Conservation (phyloP, 1,140 invertebrate species). For the Drosophila insularis region DNA sequence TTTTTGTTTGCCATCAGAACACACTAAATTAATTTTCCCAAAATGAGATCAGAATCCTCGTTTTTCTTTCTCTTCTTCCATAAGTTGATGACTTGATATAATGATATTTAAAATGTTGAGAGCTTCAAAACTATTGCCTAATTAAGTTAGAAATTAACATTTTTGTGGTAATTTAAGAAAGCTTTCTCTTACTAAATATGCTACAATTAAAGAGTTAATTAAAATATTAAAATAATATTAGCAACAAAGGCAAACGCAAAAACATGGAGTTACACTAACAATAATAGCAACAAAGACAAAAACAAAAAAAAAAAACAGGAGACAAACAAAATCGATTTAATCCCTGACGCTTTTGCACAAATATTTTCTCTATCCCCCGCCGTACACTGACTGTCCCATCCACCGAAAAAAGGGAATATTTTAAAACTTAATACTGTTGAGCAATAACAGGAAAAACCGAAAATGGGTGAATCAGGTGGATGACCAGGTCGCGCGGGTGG, state of each 20-base stretch:
- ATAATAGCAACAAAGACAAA: conserved; percentile 18
- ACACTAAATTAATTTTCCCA: no score
- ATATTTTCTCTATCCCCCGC: conserved; percentile 47
- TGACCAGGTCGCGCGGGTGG: background rate
- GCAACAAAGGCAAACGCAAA: conserved; percentile 1
- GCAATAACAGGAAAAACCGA: conserved; percentile 32
- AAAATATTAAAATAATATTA: conserved; percentile 59
- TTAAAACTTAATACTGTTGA: conserved; percentile 68
- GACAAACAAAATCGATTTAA: conserved; percentile 52
- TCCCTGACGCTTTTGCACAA: conserved; percentile 47
- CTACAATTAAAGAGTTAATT: conserved; percentile 66
- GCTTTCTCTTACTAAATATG: background rate
- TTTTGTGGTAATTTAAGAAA: no score
- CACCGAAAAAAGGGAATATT: conserved; percentile 59
- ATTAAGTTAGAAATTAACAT: no score
- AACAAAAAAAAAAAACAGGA: conserved; percentile 19
- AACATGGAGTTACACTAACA: background rate
- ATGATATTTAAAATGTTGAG: no score
- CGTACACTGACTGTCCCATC: conserved; percentile 13
- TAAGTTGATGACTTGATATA: no score
- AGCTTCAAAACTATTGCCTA: no score
- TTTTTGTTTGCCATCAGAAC: background rate
- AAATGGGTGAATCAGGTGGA: conserved; percentile 8
- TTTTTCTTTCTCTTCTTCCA: no score
- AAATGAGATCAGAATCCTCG: no score